phyloP scores from a whole-genome alignment of 1,140 invertebrate genomes.

The Macrotrachela quadricornifera region DNA sequence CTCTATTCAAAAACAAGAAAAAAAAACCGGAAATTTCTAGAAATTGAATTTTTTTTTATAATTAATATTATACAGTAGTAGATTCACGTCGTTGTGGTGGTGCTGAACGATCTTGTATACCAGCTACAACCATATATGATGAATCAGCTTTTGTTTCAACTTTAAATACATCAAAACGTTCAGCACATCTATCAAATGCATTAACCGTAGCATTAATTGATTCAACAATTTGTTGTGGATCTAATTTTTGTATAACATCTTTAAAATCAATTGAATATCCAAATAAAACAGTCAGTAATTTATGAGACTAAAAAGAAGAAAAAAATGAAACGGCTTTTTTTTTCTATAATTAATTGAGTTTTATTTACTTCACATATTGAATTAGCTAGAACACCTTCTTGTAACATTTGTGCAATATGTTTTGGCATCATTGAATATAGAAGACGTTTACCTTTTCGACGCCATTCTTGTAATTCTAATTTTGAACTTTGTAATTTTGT shows the following conservation, averaged over 20 bases:
- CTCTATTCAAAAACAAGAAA: too few species aligned
- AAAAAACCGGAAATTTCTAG: too few species aligned
- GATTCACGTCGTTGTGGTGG: not conserved
- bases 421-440: conserved; percentile 23
- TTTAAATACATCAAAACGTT: conserved; percentile 24
- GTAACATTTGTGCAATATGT: conserved; percentile 36
- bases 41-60: too few species aligned
- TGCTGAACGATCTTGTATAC: conserved; percentile 16
- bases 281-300: conserved; percentile 38
- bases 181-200: conserved; percentile 42
- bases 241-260: conserved; percentile 37
- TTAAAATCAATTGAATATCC: conserved; percentile 40
- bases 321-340: too few species aligned
- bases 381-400: conserved; percentile 3
- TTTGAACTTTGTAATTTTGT: conserved; percentile 22
- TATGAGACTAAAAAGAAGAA: conserved; percentile 33
- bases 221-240: conserved; percentile 54
- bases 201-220: conserved; percentile 63
- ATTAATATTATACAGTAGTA: too few species aligned
- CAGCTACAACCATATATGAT: conserved; percentile 64
- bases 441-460: conserved; percentile 52
- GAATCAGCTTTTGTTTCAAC: conserved; percentile 58
- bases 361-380: conserved; percentile 1
- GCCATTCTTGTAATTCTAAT: conserved; percentile 37
- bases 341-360: too few species aligned